Evolutionary conservation across 2,113 vertebrate genomes (phyloP), one percentile per base, ranked within the genome.

Genomic region (Rhizomys pruinosus): DNA sequence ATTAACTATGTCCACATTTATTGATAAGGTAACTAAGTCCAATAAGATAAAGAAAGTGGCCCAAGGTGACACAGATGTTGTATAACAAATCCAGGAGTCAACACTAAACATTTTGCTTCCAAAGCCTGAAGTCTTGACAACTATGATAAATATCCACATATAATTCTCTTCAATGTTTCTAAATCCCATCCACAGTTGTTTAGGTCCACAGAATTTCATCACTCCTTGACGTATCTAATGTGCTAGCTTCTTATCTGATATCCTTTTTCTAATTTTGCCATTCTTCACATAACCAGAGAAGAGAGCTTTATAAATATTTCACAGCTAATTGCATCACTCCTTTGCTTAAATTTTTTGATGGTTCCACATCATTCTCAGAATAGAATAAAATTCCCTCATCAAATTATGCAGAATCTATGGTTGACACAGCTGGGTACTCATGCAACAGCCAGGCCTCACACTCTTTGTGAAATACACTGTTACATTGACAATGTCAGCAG

Each of bases 21-120:
- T 1, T 63, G 42, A 77, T 79, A 93, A 79, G 61, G 8, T 85
- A 90, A 88, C 16, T 84, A 78, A 84, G 9, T 13, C 9, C 13
- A n/a, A 5, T 25, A n/a, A 95, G 72, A 76, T 93, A 77, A 91
- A 87, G 13, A 68, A 77, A 90, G 22, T 37, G 79, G 12, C 27
- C 64, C 74, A 87, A 76, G 59, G 71, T 91, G 42, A 92, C 74
- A 94, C 12, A 85, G 23, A 19, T 27, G 20, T 55, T 89, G 64
- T 44, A 32, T 66, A 92, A 68, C 16, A 79, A 59, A 89, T 23
- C 7, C 34, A 86, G 22, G 12, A 27, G 64, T 25, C 3, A 89
- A 71, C 2, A 63, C 22, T 66, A 57, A 79, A 76, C 11, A 68
- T 66, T 89, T 89, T 47, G 19, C 42, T 42, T 76, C 3, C 27